Evolutionary conservation across 2,888 invertebrate genomes (phyloP), one percentile per base, ranked within the genome.

Genomic region (Torymus tubicola): DNA sequence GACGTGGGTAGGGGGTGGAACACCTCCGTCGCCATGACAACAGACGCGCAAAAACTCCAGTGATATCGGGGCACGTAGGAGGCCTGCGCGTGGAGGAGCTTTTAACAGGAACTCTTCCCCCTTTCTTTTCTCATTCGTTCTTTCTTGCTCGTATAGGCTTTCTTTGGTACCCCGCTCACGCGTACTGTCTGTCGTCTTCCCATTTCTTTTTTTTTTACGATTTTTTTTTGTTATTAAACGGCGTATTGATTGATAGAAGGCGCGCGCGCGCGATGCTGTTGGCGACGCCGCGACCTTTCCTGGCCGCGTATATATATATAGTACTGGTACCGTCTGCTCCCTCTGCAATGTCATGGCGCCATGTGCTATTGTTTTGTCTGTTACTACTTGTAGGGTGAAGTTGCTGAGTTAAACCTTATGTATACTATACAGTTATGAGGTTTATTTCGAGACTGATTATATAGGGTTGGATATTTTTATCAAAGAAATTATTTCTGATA

Each of bases 11-110:
- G 31, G 83, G 85, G 84, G 83, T 85, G 83, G 83, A 80, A 85
- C 81, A 63, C 76, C 70, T 74, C 81, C 83, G 87, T 89, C 83
- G 82, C 85, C 86, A 88, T 88, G 88, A 84, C 86, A 87, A 88
- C 89, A 86, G 88, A 88, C 88, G 85, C 86, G 85, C 87, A 88
- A 88, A 87, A 88, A 88, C 85, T 84, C 84, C 85, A 87, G 86
- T 87, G 87, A 87, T 86, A 86, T 82, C 80, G 81, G 68, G 82
- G 82, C 82, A 84, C 79, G 83, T 82, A 81, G 55, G 60, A 63
- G 58, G 31, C 55, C 24, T 8, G 42, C 42, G 42, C 13, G 5
- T 50, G 14, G 12, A 42, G 13, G 24, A 31, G 67, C 60, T 73
- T 78, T 72, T 73, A 68, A 72, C 67, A 64, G 53, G 5, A 68